phyloP scores from a whole-genome alignment of 2,113 vertebrate genomes.

The Calidris pugnax region DNA sequence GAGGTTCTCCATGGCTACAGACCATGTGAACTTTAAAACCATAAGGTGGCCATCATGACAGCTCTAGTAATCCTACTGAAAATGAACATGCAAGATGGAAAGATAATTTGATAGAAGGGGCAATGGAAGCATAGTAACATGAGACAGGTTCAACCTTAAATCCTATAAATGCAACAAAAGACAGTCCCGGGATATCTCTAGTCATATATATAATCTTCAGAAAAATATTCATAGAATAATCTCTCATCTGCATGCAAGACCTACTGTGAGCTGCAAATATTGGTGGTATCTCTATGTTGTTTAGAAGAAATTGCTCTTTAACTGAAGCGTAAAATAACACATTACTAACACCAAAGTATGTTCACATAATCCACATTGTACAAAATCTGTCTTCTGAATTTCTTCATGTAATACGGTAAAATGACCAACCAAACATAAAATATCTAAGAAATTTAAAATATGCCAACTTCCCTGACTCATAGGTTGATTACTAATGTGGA shows the following conservation, averaged over 20 bases:
- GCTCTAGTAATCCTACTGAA: not conserved
- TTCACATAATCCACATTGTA: not conserved
- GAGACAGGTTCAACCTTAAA: not conserved
- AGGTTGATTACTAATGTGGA: not conserved
- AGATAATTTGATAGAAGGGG: not conserved
- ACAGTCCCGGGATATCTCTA: not conserved
- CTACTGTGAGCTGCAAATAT: not conserved
- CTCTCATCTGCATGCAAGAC: not conserved
- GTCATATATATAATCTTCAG: not conserved
- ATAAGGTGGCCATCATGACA: not conserved
- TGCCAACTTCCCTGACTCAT: not conserved
- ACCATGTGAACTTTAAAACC: not conserved
- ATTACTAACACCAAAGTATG: not conserved
- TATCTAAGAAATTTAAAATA: not conserved
- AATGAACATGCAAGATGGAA: not conserved
- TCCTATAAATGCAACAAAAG: not conserved
- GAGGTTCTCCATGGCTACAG: not conserved
- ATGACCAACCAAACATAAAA: not conserved
- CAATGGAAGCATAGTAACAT: too few relatives aligned
- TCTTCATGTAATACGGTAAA: not conserved
- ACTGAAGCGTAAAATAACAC: not conserved
- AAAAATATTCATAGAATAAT: not conserved
- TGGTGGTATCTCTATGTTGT: not conserved
- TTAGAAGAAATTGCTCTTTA: not conserved
- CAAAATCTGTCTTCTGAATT: not conserved